These are phyloP conservation scores for Chloroceryle inda DNA, from an alignment of 2,797 vertebrate species.

Conservation along the genomic window DNA sequence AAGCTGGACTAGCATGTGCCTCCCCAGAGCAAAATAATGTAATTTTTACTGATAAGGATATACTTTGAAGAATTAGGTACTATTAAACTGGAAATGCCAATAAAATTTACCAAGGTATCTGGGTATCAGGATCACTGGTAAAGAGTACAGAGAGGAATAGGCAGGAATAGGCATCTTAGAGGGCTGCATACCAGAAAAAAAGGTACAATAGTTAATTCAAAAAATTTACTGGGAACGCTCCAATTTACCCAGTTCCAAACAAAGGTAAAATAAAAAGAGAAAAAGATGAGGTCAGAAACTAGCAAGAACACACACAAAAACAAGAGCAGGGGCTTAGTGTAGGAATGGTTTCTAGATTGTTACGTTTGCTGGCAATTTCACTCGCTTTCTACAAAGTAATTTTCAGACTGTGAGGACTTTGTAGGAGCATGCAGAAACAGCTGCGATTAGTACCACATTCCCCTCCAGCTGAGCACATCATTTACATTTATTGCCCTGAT, in stretches of 20 bases:
- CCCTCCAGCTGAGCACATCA: neutral
- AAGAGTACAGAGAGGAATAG: neutral
- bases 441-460: neutral
- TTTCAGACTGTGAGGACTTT: neutral
- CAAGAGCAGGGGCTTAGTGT: neutral
- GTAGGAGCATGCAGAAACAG: neutral
- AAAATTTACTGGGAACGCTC: neutral
- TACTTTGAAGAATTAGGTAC: neutral
- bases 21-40: neutral
- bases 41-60: neutral
- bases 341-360: neutral
- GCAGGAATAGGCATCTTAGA: neutral
- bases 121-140: neutral
- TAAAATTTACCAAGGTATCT: neutral
- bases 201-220: neutral
- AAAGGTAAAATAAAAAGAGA: neutral
- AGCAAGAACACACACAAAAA: neutral
- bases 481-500: neutral
- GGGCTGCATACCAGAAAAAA: neutral
- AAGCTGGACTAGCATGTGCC: neutral
- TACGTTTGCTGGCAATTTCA: neutral
- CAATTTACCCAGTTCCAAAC: neutral
- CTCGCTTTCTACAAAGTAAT: neutral
- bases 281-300: neutral
- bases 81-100: neutral